phyloP scores from a whole-genome alignment of 2,113 vertebrate genomes.

The Lamprologus speciosus region DNA sequence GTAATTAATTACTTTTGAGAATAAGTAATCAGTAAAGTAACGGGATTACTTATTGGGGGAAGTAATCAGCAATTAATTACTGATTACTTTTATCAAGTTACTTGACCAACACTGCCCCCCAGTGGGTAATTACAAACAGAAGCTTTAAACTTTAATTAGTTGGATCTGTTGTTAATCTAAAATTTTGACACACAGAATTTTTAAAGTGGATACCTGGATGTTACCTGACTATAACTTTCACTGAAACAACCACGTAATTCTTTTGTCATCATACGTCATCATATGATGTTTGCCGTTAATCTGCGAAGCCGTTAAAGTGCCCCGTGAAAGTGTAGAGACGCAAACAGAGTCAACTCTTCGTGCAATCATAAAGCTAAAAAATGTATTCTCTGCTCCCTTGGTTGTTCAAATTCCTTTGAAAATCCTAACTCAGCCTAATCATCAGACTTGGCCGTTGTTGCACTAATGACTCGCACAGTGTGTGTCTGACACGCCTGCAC shows the following conservation, averaged over 20 bases:
- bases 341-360: background rate
- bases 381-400: background rate
- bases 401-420: constrained; percentile 14
- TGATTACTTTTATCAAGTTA: fast-evolving
- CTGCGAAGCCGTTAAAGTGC: background rate
- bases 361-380: background rate
- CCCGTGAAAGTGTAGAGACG: background rate
- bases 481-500: constrained; percentile 20
- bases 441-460: constrained; percentile 19
- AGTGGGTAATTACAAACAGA: background rate
- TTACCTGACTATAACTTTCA: background rate
- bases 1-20: fast-evolving
- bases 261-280: background rate
- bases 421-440: constrained; percentile 22
- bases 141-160: background rate
- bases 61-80: fast-evolving
- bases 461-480: constrained; percentile 45
- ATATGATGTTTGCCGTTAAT: constrained; percentile 24
- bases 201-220: too few species aligned
- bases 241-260: background rate
- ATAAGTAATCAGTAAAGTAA: too few species aligned
- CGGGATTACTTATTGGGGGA: too few species aligned
- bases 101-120: too few species aligned
- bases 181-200: background rate
- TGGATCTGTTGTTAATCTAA: background rate